Percentiles rank a stretch among this genome's conserved stretches.
Conservation (phyloP, 2,113 vertebrate species). For the Hippocampus zosterae region DNA sequence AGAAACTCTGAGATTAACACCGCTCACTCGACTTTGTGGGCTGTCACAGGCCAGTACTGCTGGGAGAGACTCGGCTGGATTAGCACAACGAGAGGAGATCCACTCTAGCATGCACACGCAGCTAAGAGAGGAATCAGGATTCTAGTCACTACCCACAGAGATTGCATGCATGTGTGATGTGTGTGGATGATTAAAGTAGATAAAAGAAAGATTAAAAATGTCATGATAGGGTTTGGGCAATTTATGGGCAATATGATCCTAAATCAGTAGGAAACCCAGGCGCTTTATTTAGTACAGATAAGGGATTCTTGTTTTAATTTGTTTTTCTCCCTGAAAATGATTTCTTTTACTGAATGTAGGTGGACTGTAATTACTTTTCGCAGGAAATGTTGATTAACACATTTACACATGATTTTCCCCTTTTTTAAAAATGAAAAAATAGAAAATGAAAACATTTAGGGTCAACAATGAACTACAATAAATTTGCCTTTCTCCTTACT, state of each 20-base stretch:
- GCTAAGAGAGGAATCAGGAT: constrained; percentile 58
- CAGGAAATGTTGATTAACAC: no score
- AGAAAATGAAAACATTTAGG: no score
- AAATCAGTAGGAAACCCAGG: constrained; percentile 14
- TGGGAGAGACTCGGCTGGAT: constrained; percentile 56
- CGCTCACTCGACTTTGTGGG: constrained; percentile 59
- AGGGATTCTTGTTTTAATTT: not conserved
- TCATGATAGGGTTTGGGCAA: constrained; percentile 23
- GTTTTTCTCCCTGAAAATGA: not conserved
- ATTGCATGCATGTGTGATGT: constrained; percentile 8
- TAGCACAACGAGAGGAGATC: constrained; percentile 62
- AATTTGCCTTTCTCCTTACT: not conserved
- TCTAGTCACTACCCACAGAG: constrained; percentile 52
- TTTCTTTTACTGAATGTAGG: no score
- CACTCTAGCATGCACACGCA: constrained; percentile 61
- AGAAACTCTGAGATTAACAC: constrained; percentile 58
- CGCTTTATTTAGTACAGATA: not conserved
- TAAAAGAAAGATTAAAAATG: constrained; percentile 43
- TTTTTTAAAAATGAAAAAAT: no score
- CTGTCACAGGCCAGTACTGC: constrained; percentile 60
- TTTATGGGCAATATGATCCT: constrained; percentile 5
- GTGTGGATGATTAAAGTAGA: constrained; percentile 39
- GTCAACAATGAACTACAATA: not conserved
- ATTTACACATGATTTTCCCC: no score
- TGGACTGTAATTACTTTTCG: no score